Conservation (phyloP, 2,888 invertebrate genomes). For the Mythimna loreyi region DNA sequence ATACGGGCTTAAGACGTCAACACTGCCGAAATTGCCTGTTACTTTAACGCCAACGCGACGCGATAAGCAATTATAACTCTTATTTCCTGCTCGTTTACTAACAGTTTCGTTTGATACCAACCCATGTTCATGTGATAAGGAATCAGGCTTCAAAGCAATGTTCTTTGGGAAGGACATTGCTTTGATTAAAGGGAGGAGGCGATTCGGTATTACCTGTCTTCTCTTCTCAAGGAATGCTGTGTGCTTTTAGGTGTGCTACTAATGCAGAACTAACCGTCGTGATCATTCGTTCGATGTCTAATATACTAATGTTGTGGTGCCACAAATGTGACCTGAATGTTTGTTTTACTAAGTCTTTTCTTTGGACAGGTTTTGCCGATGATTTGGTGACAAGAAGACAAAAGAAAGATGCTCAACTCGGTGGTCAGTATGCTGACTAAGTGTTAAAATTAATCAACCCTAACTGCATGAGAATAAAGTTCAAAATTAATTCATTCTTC, state of each 20-base stretch:
- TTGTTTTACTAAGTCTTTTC: conserved; percentile 51
- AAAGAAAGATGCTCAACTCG: conserved; percentile 89
- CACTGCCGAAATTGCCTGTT: conserved; percentile 52
- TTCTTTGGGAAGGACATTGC: conserved; percentile 29
- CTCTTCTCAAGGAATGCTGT: conserved; percentile 83
- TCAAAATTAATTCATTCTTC: not conserved
- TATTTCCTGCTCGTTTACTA: conserved; percentile 50
- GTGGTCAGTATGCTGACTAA: conserved; percentile 77
- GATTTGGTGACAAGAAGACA: conserved; percentile 89
- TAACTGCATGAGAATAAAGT: not conserved
- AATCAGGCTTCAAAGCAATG: conserved; percentile 49
- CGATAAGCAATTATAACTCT: conserved; percentile 26
- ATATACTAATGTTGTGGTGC: conserved; percentile 71
- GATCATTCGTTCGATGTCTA: conserved; percentile 78
- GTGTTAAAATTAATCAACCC: conserved; percentile 1
- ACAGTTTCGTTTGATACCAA: conserved; percentile 24
- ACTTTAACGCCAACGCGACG: conserved; percentile 38
- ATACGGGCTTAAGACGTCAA: conserved; percentile 36
- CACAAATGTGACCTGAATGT: conserved; percentile 16
- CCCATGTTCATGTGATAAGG: conserved; percentile 33
- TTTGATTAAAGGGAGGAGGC: conserved; percentile 69
- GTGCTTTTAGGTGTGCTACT: conserved; percentile 88
- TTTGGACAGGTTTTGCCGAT: conserved; percentile 87
- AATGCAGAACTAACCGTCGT: conserved; percentile 81
- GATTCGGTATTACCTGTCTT: conserved; percentile 74